phyloP scores from a whole-genome alignment of 2,797 vertebrate genomes.

The Chelonia mydas region DNA sequence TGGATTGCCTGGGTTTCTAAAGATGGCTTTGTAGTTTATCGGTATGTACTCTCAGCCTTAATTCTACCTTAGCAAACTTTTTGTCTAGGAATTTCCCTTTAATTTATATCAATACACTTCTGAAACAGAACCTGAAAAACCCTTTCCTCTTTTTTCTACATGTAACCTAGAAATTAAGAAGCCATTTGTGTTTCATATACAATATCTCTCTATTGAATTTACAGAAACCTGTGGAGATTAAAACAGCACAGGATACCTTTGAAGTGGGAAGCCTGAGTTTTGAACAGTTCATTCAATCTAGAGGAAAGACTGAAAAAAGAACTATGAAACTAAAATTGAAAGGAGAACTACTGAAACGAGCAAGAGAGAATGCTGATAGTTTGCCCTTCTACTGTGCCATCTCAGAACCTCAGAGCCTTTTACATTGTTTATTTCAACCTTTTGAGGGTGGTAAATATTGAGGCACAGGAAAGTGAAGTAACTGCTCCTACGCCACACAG shows the following conservation, averaged over 20 bases:
- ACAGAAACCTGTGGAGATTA: neutral
- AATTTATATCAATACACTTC: neutral
- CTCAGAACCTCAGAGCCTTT: neutral
- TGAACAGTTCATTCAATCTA: neutral
- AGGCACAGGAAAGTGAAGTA: neutral
- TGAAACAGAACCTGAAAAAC: neutral
- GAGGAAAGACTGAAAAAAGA: neutral
- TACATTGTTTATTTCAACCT: neutral
- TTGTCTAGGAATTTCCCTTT: neutral
- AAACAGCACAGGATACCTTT: neutral
- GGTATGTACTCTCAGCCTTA: neutral
- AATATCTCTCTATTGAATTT: neutral
- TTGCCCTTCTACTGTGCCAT: neutral
- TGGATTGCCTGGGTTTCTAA: neutral
- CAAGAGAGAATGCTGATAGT: neutral
- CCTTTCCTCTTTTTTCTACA: neutral
- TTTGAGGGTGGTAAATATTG: neutral
- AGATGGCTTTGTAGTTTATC: neutral
- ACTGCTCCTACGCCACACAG: neutral
- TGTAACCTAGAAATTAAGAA: neutral
- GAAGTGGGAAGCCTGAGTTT: neutral
- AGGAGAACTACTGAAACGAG: neutral
- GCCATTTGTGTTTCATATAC: neutral
- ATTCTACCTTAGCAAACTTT: neutral
- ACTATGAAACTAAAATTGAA: neutral